Conservation (phyloP, 2,113 vertebrate genomes). For the Okapia johnstoni region DNA sequence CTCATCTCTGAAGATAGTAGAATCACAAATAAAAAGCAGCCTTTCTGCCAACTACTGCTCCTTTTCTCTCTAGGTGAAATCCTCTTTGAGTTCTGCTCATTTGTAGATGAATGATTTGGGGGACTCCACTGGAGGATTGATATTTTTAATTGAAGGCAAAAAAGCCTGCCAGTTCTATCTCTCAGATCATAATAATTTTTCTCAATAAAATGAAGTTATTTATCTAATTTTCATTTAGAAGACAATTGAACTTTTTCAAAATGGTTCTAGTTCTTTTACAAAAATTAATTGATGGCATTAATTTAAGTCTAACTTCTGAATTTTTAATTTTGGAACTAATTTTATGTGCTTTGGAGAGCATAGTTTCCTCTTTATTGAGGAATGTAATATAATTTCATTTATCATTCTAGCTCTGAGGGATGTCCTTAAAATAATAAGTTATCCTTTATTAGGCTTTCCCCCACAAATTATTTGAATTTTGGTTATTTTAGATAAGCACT, state of each 20-base stretch:
- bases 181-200: slow-evolving; percentile 66
- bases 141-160: slow-evolving; percentile 61
- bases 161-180: slow-evolving; percentile 37
- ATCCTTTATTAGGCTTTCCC: slow-evolving; percentile 41
- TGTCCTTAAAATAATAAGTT: slow-evolving; percentile 56
- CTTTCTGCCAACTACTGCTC: background rate
- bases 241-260: slow-evolving; percentile 59
- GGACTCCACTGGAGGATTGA: slow-evolving; percentile 17
- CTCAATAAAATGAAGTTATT: slow-evolving; percentile 64
- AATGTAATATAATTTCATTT: slow-evolving; percentile 66
- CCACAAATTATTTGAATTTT: slow-evolving; percentile 38
- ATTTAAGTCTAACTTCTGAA: slow-evolving; percentile 68
- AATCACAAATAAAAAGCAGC: background rate
- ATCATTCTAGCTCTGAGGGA: slow-evolving; percentile 43
- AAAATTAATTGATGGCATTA: slow-evolving; percentile 72
- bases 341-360: slow-evolving; percentile 57
- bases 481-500: slow-evolving; percentile 49
- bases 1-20: background rate
- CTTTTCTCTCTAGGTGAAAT: background rate
- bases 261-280: slow-evolving; percentile 62
- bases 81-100: background rate
- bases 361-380: slow-evolving; percentile 55
- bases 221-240: slow-evolving; percentile 69
- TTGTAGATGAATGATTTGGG: slow-evolving; percentile 42
- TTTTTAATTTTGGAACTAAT: slow-evolving; percentile 70